Evolutionary conservation across 1,140 invertebrate genomes (phyloP), one percentile per base, ranked within the genome.

Genomic region (Drosophila nigrodunni): DNA sequence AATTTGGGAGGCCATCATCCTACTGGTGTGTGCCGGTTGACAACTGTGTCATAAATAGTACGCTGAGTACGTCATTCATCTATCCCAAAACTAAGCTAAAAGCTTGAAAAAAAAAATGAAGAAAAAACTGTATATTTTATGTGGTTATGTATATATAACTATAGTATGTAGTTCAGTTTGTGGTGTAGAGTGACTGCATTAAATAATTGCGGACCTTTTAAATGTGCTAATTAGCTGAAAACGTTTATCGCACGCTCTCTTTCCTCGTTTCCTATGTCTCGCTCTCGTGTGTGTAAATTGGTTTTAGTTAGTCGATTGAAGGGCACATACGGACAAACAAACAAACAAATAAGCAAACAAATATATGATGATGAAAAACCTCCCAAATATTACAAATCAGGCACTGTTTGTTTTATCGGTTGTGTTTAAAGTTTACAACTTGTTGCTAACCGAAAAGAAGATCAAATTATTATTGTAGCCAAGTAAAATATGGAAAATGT

Each of bases 171-270:
- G 77, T 62, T 74, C 47, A 47, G 66, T 60, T 66, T 80, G 34
- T 54, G 25, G 25, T 47, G 47, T 64, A 30, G 50, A 44, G 37
- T 75, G 50, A 44, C 52, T 68, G 55, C 72, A 61, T 75, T 78
- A 47, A 75, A 75, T 69, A 65, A 75, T 78, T 72, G 66, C 37
- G 30, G 43, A 66, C 64, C 46, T 59, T 74, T 46, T 57, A 44
- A 87, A 86, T 82, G 82, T 86, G 82, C 75, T 86, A 86, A 86
- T 86, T 86, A 78, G 67, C 55, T 77, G 78, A 74, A 87, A 86
- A 86, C 82, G 82, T 82, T 86, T 86, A 87, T 82, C 67, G 60
- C 65, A 30, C 3, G 61, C 60, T 74, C 37, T 11, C 5, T 41
- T 9, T 8, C 7, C 18, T 18, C 15, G 13, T 37, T 25, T 66